These are phyloP conservation scores for Protonibea diacanthus DNA, from an alignment of 2,797 vertebrate species.

Conservation along the genomic window DNA sequence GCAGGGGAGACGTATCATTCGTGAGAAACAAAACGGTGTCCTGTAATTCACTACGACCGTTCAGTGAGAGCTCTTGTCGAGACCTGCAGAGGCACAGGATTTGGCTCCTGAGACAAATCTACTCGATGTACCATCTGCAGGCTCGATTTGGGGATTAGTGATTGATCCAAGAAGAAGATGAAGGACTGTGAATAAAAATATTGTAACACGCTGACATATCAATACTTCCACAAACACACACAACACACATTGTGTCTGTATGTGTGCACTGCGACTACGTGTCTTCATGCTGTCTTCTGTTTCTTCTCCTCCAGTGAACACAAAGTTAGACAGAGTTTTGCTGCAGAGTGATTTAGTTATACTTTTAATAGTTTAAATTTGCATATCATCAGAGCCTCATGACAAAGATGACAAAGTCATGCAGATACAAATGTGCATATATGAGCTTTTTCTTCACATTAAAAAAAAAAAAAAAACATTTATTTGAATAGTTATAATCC, in stretches of 20 bases:
- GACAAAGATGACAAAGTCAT: constrained; percentile 4
- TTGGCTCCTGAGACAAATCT: constrained; percentile 30
- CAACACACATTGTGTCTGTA: neutral
- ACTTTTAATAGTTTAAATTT: neutral
- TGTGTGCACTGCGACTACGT: neutral
- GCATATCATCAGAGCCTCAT: neutral
- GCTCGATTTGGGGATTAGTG: constrained; percentile 18
- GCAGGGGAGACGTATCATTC: constrained; percentile 19
- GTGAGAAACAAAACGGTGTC: constrained; percentile 28
- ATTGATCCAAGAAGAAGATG: constrained; percentile 30
- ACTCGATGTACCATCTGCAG: neutral
- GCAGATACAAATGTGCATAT: neutral
- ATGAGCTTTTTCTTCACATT: constrained; percentile 5
- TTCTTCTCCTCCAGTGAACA: neutral
- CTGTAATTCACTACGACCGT: constrained; percentile 39
- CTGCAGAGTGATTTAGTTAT: neutral
- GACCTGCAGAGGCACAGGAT: constrained; percentile 26
- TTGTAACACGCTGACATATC: neutral
- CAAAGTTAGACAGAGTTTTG: neutral
- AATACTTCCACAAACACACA: neutral
- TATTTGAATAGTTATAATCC: constrained; percentile 7
- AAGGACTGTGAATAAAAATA: constrained; percentile 23
- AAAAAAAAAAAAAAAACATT: neutral
- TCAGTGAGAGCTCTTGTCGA: constrained; percentile 26
- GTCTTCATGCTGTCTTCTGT: neutral